phyloP scores from a whole-genome alignment of 2,888 invertebrate species.

The Labia minor region DNA sequence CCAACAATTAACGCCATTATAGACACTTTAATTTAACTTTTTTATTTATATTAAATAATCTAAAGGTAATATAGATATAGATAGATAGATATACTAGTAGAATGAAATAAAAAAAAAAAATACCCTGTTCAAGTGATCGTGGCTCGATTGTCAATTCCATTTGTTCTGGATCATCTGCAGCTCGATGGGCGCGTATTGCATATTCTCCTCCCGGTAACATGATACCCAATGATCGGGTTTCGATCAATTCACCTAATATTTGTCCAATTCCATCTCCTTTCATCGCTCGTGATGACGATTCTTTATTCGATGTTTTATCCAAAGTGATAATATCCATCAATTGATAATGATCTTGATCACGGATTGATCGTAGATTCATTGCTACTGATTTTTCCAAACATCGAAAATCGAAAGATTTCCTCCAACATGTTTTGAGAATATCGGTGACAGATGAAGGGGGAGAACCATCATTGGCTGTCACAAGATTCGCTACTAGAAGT shows the following conservation, averaged over 20 bases:
- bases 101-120: too few species aligned
- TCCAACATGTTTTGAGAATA: background rate
- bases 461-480: background rate
- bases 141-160: background rate
- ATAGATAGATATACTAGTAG: too few species aligned
- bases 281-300: background rate
- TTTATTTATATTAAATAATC: too few species aligned
- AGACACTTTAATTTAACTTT: too few species aligned
- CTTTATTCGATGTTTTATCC: background rate
- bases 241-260: background rate
- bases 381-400: background rate
- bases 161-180: background rate
- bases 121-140: background rate
- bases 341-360: background rate
- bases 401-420: background rate
- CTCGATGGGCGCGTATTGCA: background rate
- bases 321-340: background rate
- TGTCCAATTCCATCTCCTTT: background rate
- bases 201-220: background rate
- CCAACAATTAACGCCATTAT: too few species aligned
- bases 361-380: background rate
- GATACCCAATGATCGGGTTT: background rate
- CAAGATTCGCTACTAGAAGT: background rate
- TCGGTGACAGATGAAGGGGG: background rate
- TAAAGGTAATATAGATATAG: too few species aligned